Conservation (phyloP, 2,888 invertebrate species). For the Candidula unifasciata region DNA sequence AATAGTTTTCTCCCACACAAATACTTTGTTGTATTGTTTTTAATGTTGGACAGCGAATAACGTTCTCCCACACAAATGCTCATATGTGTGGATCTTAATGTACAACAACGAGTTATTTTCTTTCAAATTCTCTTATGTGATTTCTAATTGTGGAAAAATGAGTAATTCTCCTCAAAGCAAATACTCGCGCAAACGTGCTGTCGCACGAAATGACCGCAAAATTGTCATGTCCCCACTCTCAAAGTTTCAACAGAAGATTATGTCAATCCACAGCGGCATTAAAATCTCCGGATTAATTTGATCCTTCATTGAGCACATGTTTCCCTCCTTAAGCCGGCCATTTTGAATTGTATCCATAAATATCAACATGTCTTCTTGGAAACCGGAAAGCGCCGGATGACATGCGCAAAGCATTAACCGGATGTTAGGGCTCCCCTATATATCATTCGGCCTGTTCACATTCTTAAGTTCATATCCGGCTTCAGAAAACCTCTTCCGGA, state of each 20-base stretch:
- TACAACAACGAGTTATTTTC: too few relatives aligned
- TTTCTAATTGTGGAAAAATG: too few relatives aligned
- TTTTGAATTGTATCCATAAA: conserved; percentile 31
- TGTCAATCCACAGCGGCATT: background rate
- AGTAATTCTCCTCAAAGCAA: too few relatives aligned
- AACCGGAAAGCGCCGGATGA: conserved; percentile 23
- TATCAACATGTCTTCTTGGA: conserved; percentile 21
- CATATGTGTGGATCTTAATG: too few relatives aligned
- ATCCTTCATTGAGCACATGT: conserved; percentile 29
- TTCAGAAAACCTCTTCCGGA: background rate
- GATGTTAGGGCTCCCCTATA: conserved; percentile 22
- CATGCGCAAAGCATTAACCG: conserved; percentile 37
- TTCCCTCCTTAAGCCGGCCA: conserved; percentile 26
- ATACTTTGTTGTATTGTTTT: too few relatives aligned
- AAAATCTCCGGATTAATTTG: conserved; percentile 30
- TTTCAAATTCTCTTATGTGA: too few relatives aligned
- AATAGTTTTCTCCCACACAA: too few relatives aligned
- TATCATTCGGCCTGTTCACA: background rate
- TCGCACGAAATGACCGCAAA: background rate
- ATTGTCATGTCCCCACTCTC: background rate
- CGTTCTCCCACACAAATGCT: too few relatives aligned
- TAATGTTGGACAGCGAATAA: too few relatives aligned
- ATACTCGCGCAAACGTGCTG: background rate
- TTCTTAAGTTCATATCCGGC: conserved; percentile 11
- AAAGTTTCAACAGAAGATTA: background rate